Evolutionary conservation across 2,113 vertebrate genomes (phyloP).

Genomic region (Isurus oxyrinchus): DNA sequence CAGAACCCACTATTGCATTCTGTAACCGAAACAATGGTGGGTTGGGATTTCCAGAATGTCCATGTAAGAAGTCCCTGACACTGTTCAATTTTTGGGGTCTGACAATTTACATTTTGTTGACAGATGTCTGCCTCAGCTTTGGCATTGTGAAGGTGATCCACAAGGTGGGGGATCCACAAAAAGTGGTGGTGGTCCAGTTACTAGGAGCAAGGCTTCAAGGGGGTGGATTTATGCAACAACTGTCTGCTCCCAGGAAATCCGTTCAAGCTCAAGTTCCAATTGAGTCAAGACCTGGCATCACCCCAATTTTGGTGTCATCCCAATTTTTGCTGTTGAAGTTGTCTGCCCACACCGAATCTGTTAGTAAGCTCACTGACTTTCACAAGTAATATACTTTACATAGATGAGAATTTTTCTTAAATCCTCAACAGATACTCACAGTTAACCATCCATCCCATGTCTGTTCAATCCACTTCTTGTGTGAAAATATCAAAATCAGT

Average conservation of each 20-base stretch:
- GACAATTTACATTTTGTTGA: background rate
- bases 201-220: background rate
- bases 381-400: background rate
- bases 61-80: background rate
- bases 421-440: slow-evolving; percentile 48
- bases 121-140: background rate
- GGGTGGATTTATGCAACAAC: background rate
- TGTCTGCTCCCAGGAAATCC: background rate
- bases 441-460: slow-evolving; percentile 61
- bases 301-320: no score
- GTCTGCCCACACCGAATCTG: background rate
- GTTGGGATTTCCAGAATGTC: background rate
- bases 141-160: background rate
- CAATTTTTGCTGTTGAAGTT: background rate
- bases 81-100: background rate
- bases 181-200: background rate
- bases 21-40: background rate
- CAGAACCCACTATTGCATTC: background rate
- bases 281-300: background rate
- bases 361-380: background rate
- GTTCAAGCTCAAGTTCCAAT: background rate
- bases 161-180: no score
- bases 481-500: slow-evolving; percentile 62
- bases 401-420: background rate
- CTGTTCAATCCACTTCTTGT: slow-evolving; percentile 57